A percentile compares a stretch with the other conserved stretches of the same genome.
Evolutionary conservation across 2,113 vertebrate species (phyloP).

Genomic region (Empidonax traillii): DNA sequence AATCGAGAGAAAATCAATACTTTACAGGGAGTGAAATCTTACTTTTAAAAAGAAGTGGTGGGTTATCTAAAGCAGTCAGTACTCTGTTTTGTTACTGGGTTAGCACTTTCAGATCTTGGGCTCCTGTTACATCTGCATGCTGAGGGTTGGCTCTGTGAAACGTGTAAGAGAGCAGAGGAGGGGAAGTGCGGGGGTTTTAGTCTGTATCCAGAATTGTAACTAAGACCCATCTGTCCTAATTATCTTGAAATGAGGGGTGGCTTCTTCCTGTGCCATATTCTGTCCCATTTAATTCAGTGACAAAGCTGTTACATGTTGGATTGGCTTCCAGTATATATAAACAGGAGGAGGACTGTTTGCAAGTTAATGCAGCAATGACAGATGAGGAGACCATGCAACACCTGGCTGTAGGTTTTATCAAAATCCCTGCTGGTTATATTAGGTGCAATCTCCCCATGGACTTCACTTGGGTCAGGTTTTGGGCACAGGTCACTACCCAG

Average conservation of each 20-base stretch:
- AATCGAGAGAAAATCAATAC: conserved; percentile 28
- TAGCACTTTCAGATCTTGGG: neutral
- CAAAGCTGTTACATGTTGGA: neutral
- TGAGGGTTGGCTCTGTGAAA: neutral
- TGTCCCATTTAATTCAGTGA: neutral
- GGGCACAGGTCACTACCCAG: neutral
- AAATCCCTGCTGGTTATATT: neutral
- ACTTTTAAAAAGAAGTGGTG: neutral
- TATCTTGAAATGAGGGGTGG: neutral
- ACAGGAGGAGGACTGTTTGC: neutral
- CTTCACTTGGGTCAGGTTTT: neutral
- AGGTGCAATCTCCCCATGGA: neutral
- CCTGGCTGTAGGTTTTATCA: neutral
- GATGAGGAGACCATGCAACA: neutral
- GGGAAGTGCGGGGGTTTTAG: neutral
- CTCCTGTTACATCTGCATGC: neutral
- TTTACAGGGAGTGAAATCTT: neutral
- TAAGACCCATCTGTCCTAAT: neutral
- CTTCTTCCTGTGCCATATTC: neutral
- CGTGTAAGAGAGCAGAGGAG: fast-evolving
- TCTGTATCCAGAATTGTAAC: neutral
- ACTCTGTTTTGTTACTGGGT: neutral
- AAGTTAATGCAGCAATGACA: neutral
- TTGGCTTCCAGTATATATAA: neutral
- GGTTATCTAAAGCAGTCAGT: neutral